Percentiles rank a stretch among this genome's conserved stretches.
phyloP scores from a whole-genome alignment of 2,113 vertebrate species.

The Natator depressus region DNA sequence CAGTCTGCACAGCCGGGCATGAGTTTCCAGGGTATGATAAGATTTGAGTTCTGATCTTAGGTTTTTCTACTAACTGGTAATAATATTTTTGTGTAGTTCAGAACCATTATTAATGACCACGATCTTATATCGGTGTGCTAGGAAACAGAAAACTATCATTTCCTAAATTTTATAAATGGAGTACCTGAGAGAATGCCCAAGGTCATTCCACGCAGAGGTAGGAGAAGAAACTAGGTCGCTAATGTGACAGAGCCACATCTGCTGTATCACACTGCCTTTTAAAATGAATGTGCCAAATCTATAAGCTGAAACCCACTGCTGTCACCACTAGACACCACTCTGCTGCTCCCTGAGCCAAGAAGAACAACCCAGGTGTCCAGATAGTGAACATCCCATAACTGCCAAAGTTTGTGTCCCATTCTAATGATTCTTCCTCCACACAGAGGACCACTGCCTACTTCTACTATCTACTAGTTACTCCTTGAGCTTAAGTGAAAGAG shows the following conservation, averaged over 20 bases:
- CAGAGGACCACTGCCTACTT: neutral
- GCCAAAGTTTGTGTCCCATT: too few relatives aligned
- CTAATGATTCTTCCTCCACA: neutral
- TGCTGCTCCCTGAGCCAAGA: too few relatives aligned
- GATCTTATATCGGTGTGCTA: neutral
- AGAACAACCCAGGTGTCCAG: too few relatives aligned
- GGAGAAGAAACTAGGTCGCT: neutral
- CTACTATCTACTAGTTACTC: neutral
- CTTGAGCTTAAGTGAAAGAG: neutral
- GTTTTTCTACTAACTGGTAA: neutral
- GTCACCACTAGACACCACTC: neutral
- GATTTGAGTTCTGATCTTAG: neutral
- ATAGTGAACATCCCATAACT: too few relatives aligned
- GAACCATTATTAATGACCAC: neutral
- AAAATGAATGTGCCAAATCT: neutral
- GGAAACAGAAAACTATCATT: neutral
- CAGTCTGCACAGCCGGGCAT: accelerated
- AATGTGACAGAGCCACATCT: neutral
- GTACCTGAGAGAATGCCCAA: neutral
- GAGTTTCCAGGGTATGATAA: neutral
- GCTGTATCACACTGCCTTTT: neutral
- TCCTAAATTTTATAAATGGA: neutral
- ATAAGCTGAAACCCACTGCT: neutral
- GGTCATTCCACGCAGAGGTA: neutral
- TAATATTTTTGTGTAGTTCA: neutral